Evolutionary conservation across 2,888 invertebrate species (phyloP).

Genomic region (Dioctria rufipes): DNA sequence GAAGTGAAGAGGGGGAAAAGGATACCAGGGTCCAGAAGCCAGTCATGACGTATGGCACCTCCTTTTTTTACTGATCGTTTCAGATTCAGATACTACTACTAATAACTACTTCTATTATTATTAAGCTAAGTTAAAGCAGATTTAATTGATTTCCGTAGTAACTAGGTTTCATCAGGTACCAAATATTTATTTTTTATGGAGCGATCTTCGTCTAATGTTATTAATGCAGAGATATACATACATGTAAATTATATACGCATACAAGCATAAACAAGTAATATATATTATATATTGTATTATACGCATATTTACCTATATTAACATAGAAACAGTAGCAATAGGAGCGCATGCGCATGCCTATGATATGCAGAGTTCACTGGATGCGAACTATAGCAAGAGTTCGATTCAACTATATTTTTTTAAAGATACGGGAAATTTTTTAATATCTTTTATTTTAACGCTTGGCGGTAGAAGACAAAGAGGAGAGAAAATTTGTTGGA

Average conservation of each 20-base stretch:
- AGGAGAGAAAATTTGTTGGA: slow-evolving; percentile 3
- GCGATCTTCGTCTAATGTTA: slow-evolving; percentile 34
- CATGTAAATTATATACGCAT: slow-evolving; percentile 49
- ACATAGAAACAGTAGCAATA: neutral
- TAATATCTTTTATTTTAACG: slow-evolving; percentile 12
- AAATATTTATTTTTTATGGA: slow-evolving; percentile 51
- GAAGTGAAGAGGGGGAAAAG: slow-evolving; percentile 5
- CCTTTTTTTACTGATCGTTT: neutral
- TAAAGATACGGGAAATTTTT: slow-evolving; percentile 9
- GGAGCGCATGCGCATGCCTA: slow-evolving; percentile 4
- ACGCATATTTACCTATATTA: slow-evolving; percentile 15
- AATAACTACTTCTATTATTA: neutral
- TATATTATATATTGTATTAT: slow-evolving; percentile 11
- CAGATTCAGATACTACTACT: slow-evolving; percentile 24
- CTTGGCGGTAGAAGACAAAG: slow-evolving; percentile 7
- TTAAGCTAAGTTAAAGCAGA: slow-evolving; percentile 6
- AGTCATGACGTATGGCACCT: neutral
- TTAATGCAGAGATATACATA: slow-evolving; percentile 1
- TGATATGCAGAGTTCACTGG: neutral
- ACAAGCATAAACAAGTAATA: slow-evolving; percentile 43
- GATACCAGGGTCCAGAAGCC: neutral
- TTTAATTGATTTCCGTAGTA: slow-evolving; percentile 43
- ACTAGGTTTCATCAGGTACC: slow-evolving; percentile 51
- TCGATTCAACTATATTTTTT: slow-evolving; percentile 9
- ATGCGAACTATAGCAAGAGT: slow-evolving; percentile 7